These are phyloP conservation scores for Cyanoliseus patagonus DNA, from an alignment of 2,113 vertebrate genomes.

Conservation along the genomic window DNA sequence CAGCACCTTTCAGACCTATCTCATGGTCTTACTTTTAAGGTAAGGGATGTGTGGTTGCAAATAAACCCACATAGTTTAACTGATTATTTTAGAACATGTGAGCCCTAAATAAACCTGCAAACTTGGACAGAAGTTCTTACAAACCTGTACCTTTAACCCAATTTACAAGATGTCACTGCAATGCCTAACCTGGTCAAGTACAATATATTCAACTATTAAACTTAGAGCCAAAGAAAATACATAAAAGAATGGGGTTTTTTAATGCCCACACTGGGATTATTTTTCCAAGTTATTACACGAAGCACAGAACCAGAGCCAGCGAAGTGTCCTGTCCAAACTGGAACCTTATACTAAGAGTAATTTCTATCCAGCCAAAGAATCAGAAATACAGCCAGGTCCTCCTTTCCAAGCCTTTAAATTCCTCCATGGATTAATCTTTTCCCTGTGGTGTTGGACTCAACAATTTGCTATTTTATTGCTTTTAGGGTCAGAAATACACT, in stretches of 20 bases:
- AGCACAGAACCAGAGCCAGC: background rate
- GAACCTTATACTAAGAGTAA: background rate
- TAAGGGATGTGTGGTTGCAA: background rate
- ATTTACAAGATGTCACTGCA: background rate
- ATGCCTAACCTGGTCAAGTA: background rate
- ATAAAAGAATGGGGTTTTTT: background rate
- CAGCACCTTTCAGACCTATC: background rate
- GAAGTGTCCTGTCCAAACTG: background rate
- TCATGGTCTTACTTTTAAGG: background rate
- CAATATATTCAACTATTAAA: background rate
- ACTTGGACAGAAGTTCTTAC: background rate
- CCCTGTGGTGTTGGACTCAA: background rate
- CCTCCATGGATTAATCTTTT: background rate
- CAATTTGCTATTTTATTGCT: constrained; percentile 42
- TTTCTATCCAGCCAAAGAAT: constrained; percentile 2
- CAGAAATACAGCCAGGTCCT: background rate
- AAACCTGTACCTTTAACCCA: background rate
- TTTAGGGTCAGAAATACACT: constrained; percentile 31
- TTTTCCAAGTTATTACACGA: background rate
- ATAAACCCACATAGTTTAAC: background rate
- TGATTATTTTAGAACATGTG: background rate
- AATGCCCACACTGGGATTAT: background rate
- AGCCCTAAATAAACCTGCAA: background rate
- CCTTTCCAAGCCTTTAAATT: constrained; percentile 24
- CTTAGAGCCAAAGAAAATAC: background rate